Evolutionary conservation across 2,888 invertebrate species (phyloP), one percentile per base, ranked within the genome.

Genomic region (Noctua janthina): DNA sequence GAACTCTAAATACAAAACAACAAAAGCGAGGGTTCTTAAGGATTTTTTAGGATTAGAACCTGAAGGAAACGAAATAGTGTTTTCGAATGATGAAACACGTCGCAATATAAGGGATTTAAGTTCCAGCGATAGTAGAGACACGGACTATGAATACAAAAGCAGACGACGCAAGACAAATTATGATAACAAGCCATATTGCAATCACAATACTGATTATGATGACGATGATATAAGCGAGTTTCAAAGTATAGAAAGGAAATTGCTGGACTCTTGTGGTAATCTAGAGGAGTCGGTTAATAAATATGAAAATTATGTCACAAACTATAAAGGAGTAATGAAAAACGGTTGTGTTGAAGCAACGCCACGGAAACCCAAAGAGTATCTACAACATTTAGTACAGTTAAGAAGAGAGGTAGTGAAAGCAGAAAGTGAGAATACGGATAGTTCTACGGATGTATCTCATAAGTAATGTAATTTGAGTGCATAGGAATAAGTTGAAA

Each of bases 331-430:
- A n/a, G 78, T 83, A 62, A 87, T 74, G 23, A 90, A 89, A 49
- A 74, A 54, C 59, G 67, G 81, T 56, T 77, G 67, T 62, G 81
- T 71, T 56, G 85, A 83, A 74, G 78, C 74, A 46, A 62, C 59
- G n/a, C 75, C 78, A n/a, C 90, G 93, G 39, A 94, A 93, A 15
- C 98, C 98, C 1, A 97, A 97, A 77, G 97, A 97, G 82, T 97
- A 97, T 93, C 92, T 98, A 79, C 97, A 96, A 87, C 97, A 97
- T 92, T 94, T 98, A 83, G 97, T 97, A 20, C 94, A 96, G 77
- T 93, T 97, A 92, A 94, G 98, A 87, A 95, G 96, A 89, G 96
- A 97, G 87, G 95, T 97, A 35, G 95, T 97, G 0, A 96, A 96
- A 90, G 94, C 94, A n/a, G 96, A 97, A 71, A 95, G 95, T 85